Evolutionary conservation across 2,888 invertebrate genomes (phyloP), one percentile per base, ranked within the genome.

Genomic region (Sipunculus nudus): DNA sequence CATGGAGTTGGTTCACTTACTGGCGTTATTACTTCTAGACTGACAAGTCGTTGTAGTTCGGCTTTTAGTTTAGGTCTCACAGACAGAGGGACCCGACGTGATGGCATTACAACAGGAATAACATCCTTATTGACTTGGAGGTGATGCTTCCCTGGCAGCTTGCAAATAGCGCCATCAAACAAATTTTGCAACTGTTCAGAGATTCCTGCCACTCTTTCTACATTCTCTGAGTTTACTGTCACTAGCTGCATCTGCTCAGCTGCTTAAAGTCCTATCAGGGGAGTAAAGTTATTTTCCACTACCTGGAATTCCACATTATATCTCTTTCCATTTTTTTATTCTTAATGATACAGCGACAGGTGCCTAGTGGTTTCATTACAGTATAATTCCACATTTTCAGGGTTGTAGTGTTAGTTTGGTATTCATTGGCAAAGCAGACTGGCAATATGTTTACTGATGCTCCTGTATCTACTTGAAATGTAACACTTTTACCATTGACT

Each of bases 1-100:
- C 68, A 70, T 21, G 55, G 59, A 10, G 70, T 67, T 23, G 70
- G 67, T 53, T 61, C 53, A 25, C 19, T 39, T 3, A 67, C 56
- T 31, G 55, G 53, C n/a, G 59, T 52, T 6, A 71, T 58, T 10
- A 68, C 59, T 10, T 46, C 50, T 8, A 55, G 5, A 29, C 49
- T 23, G 3, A n/a, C 50, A 13, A 68, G 28, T 29, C 53, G 25
- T 19, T 65, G 46, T 5, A 70, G 53, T 53, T 71, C 66, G 1
- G 26, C 29, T 47, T 67, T 53, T 2, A 67, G 46, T 45, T 52
- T 38, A 0, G 40, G 48, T 13, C 48, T 40, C 8, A 53, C 16
- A n/a, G 63, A 16, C 19, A 63, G 16, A 2, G 61, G 41, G 2
- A 53, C 23, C 8, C 54, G n/a, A 8, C 53, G 13, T 19, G 4